Evolutionary conservation across 2,113 vertebrate genomes (phyloP).

Genomic region (Gallinago media): DNA sequence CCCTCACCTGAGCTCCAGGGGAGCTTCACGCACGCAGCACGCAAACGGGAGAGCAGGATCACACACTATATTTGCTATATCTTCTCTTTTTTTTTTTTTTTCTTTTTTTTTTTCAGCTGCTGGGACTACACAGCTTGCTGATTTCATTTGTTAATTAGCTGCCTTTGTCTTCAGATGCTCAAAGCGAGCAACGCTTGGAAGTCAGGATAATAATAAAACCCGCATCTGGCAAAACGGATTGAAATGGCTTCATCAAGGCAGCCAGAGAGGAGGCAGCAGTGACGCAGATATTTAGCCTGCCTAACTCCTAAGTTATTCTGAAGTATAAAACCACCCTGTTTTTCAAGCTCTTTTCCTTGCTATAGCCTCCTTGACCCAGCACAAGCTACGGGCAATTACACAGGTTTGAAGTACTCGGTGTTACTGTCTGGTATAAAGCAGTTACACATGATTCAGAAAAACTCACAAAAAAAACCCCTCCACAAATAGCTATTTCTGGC

Average conservation of each 20-base stretch:
- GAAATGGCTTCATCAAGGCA: background rate
- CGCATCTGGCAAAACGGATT: background rate
- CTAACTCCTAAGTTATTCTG: background rate
- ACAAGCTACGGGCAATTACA: rapidly evolving
- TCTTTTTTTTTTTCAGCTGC: background rate
- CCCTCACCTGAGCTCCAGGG: background rate
- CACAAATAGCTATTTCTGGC: background rate
- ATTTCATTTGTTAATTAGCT: slow-evolving; percentile 38
- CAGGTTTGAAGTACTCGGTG: background rate
- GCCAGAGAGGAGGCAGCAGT: background rate
- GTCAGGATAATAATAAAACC: slow-evolving; percentile 5
- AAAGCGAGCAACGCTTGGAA: background rate
- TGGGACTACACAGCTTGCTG: slow-evolving; percentile 6
- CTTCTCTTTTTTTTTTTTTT: background rate
- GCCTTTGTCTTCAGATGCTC: slow-evolving; percentile 11
- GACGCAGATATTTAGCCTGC: background rate
- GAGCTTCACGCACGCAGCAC: rapidly evolving
- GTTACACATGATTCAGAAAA: background rate
- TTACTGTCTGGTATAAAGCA: background rate
- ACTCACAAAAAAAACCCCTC: background rate
- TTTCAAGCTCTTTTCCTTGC: background rate
- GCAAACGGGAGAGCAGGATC: background rate
- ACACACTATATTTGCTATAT: background rate
- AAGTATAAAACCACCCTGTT: background rate
- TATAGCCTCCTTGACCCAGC: background rate